These are phyloP conservation scores for Plebejus melissa DNA, from an alignment of 2,888 invertebrate species.

Conservation along the genomic window DNA sequence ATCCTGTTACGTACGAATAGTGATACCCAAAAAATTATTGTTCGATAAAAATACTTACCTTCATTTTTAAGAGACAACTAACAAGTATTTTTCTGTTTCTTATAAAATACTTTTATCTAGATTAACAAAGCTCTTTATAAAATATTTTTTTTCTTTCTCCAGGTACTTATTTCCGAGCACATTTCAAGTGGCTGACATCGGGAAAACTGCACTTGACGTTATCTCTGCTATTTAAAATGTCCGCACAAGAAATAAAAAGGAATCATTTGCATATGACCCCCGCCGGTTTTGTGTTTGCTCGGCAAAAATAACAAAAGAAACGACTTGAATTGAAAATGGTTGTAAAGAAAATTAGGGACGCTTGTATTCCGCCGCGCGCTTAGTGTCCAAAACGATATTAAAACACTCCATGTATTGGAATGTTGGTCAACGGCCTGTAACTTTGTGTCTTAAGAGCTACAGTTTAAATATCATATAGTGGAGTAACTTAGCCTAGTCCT, in stretches of 20 bases:
- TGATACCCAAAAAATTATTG: too few species aligned
- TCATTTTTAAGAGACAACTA: too few species aligned
- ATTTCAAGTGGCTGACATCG: slow-evolving; percentile 15
- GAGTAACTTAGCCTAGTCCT: background rate
- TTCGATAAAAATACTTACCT: too few species aligned
- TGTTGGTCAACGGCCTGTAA: background rate
- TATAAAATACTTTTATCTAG: too few species aligned
- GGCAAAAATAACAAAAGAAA: slow-evolving; percentile 17
- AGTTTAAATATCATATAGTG: background rate
- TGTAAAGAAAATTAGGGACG: slow-evolving; percentile 11
- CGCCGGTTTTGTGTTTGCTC: slow-evolving; percentile 13
- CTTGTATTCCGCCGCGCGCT: background rate
- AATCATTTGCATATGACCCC: slow-evolving; percentile 19
- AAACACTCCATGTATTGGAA: background rate
- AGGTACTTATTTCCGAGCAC: slow-evolving; percentile 13
- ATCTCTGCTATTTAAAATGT: slow-evolving; percentile 18
- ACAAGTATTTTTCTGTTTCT: too few species aligned
- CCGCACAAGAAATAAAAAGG: slow-evolving; percentile 19
- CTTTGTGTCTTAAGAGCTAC: background rate
- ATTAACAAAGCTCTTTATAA: background rate
- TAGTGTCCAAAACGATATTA: slow-evolving; percentile 3
- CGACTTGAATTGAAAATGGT: slow-evolving; percentile 13
- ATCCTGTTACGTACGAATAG: too few species aligned
- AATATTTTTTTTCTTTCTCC: background rate
- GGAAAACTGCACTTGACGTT: slow-evolving; percentile 19